A percentile compares a stretch with the other conserved stretches of the same genome.
These are phyloP conservation scores for Myripristis murdjan DNA, from an alignment of 2,797 vertebrate species.

Conservation along the genomic window DNA sequence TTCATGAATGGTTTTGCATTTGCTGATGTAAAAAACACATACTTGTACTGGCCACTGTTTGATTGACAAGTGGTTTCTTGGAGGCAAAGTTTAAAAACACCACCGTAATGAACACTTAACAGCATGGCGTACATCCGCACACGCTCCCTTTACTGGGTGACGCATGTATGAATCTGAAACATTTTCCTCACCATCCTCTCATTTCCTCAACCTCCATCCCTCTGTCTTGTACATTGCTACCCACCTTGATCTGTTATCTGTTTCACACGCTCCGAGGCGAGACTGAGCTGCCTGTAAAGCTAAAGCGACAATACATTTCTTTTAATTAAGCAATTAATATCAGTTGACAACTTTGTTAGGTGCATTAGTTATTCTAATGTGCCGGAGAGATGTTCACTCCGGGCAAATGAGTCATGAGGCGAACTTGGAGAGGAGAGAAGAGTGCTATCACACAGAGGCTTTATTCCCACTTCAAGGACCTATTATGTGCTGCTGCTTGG, in stretches of 20 bases:
- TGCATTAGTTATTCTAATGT: constrained; percentile 75
- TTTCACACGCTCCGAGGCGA: constrained; percentile 46
- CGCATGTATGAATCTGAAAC: constrained; percentile 8
- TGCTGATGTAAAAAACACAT: too few species aligned
- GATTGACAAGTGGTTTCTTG: too few species aligned
- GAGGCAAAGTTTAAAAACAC: too few species aligned
- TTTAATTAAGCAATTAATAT: constrained; percentile 80
- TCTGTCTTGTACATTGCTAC: constrained; percentile 19
- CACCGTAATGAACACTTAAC: too few species aligned
- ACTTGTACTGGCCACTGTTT: too few species aligned
- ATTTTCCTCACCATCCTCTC: background rate
- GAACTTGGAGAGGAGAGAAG: constrained; percentile 21
- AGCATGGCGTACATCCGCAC: too few species aligned
- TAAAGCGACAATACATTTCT: constrained; percentile 66
- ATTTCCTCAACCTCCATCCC: constrained; percentile 2
- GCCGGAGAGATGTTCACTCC: constrained; percentile 62
- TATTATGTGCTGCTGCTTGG: constrained; percentile 39
- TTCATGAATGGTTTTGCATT: too few species aligned
- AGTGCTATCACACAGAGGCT: constrained; percentile 33
- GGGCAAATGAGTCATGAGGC: constrained; percentile 68
- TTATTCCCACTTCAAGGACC: constrained; percentile 43
- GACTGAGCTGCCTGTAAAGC: constrained; percentile 59
- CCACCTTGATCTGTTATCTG: constrained; percentile 40
- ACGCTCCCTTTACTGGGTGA: too few species aligned
- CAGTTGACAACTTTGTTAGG: constrained; percentile 71